Evolutionary conservation across 2,113 vertebrate genomes (phyloP).

Genomic region (Oreochromis spilurus): DNA sequence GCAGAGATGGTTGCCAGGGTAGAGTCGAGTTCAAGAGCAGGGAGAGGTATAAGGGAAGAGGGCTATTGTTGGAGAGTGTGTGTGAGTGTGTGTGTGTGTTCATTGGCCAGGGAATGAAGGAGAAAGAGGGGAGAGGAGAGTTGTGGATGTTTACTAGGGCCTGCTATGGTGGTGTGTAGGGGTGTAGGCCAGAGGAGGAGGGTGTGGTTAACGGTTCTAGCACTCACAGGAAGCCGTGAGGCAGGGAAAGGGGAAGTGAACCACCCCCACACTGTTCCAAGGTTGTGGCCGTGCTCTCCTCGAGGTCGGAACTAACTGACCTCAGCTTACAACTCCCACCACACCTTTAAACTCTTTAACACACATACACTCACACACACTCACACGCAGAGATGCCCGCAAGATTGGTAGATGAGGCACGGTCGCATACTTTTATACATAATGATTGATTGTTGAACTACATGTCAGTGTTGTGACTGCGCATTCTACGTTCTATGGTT

Average conservation of each 20-base stretch:
- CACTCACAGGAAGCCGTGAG: conserved; percentile 66
- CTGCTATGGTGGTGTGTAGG: conserved; percentile 1
- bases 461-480: background rate
- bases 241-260: conserved; percentile 72
- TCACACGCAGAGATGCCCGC: background rate
- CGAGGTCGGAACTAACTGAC: conserved; percentile 54
- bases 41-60: conserved; percentile 3
- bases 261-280: conserved; percentile 66
- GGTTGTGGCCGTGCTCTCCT: conserved; percentile 34
- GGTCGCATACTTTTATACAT: background rate
- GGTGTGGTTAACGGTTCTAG: conserved; percentile 70
- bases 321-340: conserved; percentile 37
- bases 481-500: background rate
- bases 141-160: conserved; percentile 17
- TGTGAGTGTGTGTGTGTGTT: background rate
- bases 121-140: conserved; percentile 1
- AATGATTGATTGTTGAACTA: background rate
- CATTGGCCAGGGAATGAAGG: conserved; percentile 11
- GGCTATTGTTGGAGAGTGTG: conserved; percentile 11
- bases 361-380: background rate
- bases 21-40: background rate
- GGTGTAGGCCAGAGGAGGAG: conserved; percentile 38
- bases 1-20: background rate
- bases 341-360: conserved; percentile 32
- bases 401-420: background rate